A percentile compares a stretch with the other conserved stretches of the same genome.
These are phyloP conservation scores for Drosophila meridionalis DNA, from an alignment of 2,888 invertebrate species.

Conservation along the genomic window DNA sequence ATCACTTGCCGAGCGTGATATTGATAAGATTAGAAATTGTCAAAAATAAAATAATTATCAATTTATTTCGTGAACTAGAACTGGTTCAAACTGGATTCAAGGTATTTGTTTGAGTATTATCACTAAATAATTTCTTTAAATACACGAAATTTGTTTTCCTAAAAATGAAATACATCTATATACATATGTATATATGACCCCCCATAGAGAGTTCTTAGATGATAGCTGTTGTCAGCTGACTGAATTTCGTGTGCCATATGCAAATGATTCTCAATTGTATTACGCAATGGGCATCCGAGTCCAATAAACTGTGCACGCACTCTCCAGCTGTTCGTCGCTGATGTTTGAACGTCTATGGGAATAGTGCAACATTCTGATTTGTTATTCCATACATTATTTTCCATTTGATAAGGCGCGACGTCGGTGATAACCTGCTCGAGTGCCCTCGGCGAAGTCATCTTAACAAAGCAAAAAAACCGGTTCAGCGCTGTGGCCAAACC, in stretches of 20 bases:
- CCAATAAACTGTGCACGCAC: constrained; percentile 51
- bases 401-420: constrained; percentile 24
- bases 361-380: constrained; percentile 20
- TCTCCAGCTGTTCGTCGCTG: constrained; percentile 35
- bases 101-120: constrained; percentile 6
- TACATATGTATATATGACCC: constrained; percentile 13
- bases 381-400: neutral
- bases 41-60: constrained; percentile 1
- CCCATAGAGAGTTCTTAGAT: constrained; percentile 8
- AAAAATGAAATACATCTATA: constrained; percentile 1
- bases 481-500: constrained; percentile 38
- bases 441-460: constrained; percentile 47
- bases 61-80: neutral
- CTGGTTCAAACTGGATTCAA: constrained; percentile 21
- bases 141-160: neutral
- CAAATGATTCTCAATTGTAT: constrained; percentile 10
- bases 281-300: constrained; percentile 26
- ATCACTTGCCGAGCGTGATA: constrained; percentile 6
- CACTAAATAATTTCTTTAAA: constrained; percentile 1
- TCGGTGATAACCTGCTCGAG: constrained; percentile 63
- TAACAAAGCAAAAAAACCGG: constrained; percentile 57
- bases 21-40: constrained; percentile 32
- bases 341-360: constrained; percentile 32
- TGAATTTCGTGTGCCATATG: constrained; percentile 1
- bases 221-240: constrained; percentile 44